A percentile compares a stretch with the other conserved stretches of the same genome.
These are phyloP conservation scores for Hermatobates lingyangjiaoensis DNA, from an alignment of 1,140 invertebrate species.

Conservation along the genomic window DNA sequence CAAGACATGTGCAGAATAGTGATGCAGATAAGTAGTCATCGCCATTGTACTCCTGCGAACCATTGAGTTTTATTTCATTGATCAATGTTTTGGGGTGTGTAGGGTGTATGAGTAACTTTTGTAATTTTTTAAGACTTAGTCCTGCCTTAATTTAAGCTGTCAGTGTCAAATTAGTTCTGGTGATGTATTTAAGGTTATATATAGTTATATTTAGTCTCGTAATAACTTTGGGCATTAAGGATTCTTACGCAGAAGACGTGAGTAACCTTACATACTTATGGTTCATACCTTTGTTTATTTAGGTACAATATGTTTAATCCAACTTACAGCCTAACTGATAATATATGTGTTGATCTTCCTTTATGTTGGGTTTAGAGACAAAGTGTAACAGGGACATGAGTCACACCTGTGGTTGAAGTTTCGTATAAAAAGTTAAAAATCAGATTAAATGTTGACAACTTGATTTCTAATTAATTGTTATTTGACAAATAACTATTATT, in stretches of 20 bases:
- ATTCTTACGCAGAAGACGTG: slow-evolving; percentile 12
- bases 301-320: too few relatives aligned
- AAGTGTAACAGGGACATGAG: too few relatives aligned
- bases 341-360: too few relatives aligned
- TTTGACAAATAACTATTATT: too few relatives aligned
- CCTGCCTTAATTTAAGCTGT: slow-evolving; percentile 11
- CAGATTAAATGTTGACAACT: too few relatives aligned
- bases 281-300: too few relatives aligned
- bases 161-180: slow-evolving; percentile 11
- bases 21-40: slow-evolving; percentile 10
- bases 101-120: slow-evolving; percentile 13
- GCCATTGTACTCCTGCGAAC: slow-evolving; percentile 9
- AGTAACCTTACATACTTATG: too few relatives aligned
- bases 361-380: too few relatives aligned
- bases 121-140: slow-evolving; percentile 14
- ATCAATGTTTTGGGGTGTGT: slow-evolving; percentile 15
- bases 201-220: slow-evolving; percentile 13
- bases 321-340: too few relatives aligned
- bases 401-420: too few relatives aligned
- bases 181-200: slow-evolving; percentile 15
- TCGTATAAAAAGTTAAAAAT: too few relatives aligned
- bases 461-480: too few relatives aligned
- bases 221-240: slow-evolving; percentile 11
- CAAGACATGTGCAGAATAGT: not conserved
- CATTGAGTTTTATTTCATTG: slow-evolving; percentile 12